Percentiles rank a stretch among this genome's conserved stretches.
These are phyloP conservation scores for Drosophila funebris DNA, from an alignment of 1,140 invertebrate species.

Conservation along the genomic window DNA sequence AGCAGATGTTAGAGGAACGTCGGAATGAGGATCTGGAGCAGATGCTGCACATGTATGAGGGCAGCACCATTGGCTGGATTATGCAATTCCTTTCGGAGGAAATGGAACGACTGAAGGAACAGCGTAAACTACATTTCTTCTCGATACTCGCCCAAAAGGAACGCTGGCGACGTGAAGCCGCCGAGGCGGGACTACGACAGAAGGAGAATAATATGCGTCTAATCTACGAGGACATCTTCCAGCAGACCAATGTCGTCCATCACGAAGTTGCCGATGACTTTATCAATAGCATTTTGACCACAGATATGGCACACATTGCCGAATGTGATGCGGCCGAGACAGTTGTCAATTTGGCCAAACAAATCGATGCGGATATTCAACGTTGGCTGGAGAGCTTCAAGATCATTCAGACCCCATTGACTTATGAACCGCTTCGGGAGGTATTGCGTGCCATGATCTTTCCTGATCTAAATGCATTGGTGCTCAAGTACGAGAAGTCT, in stretches of 20 bases:
- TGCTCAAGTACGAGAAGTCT: constrained; percentile 41
- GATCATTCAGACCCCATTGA: constrained; percentile 70
- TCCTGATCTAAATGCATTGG: constrained; percentile 36
- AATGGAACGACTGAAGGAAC: constrained; percentile 87
- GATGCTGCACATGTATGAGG: constrained; percentile 65
- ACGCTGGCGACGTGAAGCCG: constrained; percentile 87
- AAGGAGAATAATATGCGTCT: constrained; percentile 86
- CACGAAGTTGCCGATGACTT: constrained; percentile 87
- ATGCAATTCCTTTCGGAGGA: constrained; percentile 86
- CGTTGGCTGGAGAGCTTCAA: constrained; percentile 84
- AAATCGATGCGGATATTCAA: constrained; percentile 84
- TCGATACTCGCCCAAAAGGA: constrained; percentile 88
- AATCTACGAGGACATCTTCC: constrained; percentile 89
- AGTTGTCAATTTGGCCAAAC: constrained; percentile 85
- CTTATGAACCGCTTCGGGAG: constrained; percentile 75
- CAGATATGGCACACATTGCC: constrained; percentile 86
- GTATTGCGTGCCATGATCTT: constrained; percentile 46
- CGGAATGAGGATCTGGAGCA: constrained; percentile 55
- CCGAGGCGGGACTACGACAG: constrained; percentile 87
- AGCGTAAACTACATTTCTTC: constrained; percentile 88
- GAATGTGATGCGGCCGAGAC: constrained; percentile 85
- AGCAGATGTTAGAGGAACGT: constrained; percentile 41
- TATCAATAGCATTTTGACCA: constrained; percentile 87
- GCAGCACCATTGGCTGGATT: constrained; percentile 67
- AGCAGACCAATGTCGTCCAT: constrained; percentile 84